phyloP scores from a whole-genome alignment of 2,113 vertebrate species.

The Myiagra hebetior region DNA sequence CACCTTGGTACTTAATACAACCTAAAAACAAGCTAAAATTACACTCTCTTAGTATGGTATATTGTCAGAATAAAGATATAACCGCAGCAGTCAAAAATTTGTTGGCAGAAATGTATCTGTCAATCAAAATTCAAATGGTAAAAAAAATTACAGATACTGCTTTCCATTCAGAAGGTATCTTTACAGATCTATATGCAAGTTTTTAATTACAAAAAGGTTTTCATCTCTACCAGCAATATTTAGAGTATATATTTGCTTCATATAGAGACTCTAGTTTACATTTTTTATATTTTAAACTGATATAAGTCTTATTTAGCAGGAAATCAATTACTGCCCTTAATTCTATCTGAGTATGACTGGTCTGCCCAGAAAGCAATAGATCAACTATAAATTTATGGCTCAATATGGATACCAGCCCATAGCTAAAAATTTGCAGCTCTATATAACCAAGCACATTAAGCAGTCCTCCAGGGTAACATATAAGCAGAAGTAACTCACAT shows the following conservation, averaged over 20 bases:
- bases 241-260: not conserved
- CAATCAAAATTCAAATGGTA: conserved; percentile 13
- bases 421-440: conserved; percentile 63
- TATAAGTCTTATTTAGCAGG: conserved; percentile 1
- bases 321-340: conserved; percentile 54
- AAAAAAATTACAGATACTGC: not conserved
- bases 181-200: not conserved
- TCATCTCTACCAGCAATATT: not conserved
- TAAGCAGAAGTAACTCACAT: conserved; percentile 53
- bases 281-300: not conserved
- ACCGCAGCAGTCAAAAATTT: not conserved
- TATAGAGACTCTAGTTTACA: not conserved
- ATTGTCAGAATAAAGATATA: not conserved
- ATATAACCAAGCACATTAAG: conserved; percentile 50
- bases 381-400: conserved; percentile 56
- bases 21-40: not conserved
- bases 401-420: conserved; percentile 42
- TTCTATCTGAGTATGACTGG: conserved; percentile 28
- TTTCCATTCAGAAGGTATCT: conserved; percentile 4
- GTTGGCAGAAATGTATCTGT: conserved; percentile 15
- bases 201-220: not conserved
- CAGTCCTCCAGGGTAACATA: conserved; percentile 33
- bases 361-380: conserved; percentile 54
- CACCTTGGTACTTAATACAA: not conserved
- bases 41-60: not conserved